Conservation (phyloP, 2,113 vertebrate genomes). For the Acrocephalus kingi region DNA sequence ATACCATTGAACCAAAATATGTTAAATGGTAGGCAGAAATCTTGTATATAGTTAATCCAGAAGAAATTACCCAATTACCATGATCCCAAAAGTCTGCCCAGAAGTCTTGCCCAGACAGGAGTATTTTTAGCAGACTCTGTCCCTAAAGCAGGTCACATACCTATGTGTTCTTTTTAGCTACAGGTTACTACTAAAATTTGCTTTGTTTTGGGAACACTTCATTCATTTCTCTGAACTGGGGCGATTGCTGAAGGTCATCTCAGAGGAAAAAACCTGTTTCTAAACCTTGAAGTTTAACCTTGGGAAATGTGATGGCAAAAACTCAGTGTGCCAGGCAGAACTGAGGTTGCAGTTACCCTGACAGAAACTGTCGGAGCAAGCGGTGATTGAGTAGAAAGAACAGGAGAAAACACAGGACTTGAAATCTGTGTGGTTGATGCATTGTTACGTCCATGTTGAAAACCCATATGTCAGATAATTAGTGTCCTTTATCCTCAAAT, state of each 20-base stretch:
- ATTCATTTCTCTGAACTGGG: conserved; percentile 49
- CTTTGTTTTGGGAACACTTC: conserved; percentile 51
- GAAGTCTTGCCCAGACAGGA: conserved; percentile 13
- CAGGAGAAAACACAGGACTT: not conserved
- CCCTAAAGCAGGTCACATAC: conserved; percentile 36
- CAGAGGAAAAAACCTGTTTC: not conserved
- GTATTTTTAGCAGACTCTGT: conserved; percentile 51
- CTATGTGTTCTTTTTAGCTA: conserved; percentile 29
- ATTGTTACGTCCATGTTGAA: not conserved
- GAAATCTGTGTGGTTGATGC: not conserved
- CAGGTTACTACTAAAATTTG: conserved; percentile 33
- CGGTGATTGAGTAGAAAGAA: not conserved
- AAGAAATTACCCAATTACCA: not conserved
- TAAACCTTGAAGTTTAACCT: conserved; percentile 41
- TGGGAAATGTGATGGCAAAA: not conserved
- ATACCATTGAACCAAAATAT: not conserved
- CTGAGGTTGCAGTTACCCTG: not conserved
- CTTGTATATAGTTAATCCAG: not conserved
- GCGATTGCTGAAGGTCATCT: not conserved
- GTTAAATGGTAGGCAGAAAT: not conserved
- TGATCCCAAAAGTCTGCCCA: not conserved
- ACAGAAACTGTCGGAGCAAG: not conserved
- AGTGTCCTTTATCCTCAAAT: not conserved
- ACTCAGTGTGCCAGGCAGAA: not conserved
- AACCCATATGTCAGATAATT: not conserved